phyloP scores from a whole-genome alignment of 1,140 invertebrate species.

The Tribolium castaneum region DNA sequence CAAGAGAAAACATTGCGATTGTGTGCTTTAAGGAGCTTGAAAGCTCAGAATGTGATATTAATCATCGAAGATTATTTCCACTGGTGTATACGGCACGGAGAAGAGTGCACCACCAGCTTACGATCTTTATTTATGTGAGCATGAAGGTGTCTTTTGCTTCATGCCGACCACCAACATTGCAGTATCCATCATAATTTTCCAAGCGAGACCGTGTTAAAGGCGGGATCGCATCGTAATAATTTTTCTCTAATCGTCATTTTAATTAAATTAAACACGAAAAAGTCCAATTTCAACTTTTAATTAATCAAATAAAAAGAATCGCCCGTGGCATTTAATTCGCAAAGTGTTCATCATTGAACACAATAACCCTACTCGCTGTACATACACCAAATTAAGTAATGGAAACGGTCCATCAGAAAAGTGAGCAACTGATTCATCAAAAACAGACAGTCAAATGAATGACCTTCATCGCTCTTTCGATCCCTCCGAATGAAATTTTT shows the following conservation, averaged over 20 bases:
- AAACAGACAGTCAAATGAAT: conserved; percentile 34
- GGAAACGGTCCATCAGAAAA: conserved; percentile 19
- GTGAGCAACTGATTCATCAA: conserved; percentile 25
- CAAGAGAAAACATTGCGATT: conserved; percentile 7
- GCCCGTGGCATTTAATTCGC: neutral
- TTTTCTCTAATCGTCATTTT: conserved; percentile 8
- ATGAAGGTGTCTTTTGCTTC: conserved; percentile 17
- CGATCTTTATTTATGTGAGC: conserved; percentile 24
- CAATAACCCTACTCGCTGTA: neutral
- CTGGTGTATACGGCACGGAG: neutral
- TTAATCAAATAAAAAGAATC: conserved; percentile 9
- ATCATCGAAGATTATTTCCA: conserved; percentile 18
- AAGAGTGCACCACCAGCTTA: conserved; percentile 6
- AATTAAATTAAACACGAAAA: conserved; percentile 15
- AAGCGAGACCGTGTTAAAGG: conserved; percentile 9
- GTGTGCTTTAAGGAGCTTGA: neutral
- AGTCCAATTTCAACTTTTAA: neutral
- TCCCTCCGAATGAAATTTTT: neutral
- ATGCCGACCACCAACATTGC: conserved; percentile 24
- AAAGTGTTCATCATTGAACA: conserved; percentile 21
- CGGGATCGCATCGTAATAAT: neutral
- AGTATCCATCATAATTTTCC: conserved; percentile 18
- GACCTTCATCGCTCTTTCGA: conserved; percentile 22
- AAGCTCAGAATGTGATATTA: conserved; percentile 5
- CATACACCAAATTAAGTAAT: conserved; percentile 28